A percentile compares a stretch with the other conserved stretches of the same genome.
Conservation (phyloP, 2,797 vertebrate genomes). For the Ara ararauna region DNA sequence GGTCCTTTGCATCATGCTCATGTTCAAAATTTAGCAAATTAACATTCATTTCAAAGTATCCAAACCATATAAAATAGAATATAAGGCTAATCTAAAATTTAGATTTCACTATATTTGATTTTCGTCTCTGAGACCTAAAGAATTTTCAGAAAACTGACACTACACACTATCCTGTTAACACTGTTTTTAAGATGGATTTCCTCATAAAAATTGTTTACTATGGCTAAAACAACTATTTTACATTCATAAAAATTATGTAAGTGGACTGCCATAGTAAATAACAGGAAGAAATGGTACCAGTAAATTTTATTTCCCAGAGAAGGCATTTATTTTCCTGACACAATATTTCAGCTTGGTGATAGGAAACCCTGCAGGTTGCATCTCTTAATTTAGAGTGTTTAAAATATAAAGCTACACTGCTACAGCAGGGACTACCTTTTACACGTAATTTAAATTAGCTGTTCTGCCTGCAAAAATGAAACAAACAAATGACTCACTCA, state of each 20-base stretch:
- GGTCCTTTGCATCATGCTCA: neutral
- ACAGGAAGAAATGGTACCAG: neutral
- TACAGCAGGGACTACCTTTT: neutral
- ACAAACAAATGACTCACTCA: neutral
- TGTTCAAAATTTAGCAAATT: neutral
- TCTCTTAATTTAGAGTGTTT: neutral
- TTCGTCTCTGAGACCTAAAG: neutral
- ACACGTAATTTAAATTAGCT: neutral
- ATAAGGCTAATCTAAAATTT: neutral
- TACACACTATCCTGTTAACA: neutral
- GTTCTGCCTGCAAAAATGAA: neutral
- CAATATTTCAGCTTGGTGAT: neutral
- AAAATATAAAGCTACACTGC: neutral
- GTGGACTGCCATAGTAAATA: neutral
- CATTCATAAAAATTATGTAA: neutral
- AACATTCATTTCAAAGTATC: neutral
- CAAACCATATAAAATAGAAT: neutral
- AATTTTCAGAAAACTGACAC: neutral
- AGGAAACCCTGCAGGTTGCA: neutral
- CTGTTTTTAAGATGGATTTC: constrained; percentile 13
- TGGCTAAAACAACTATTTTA: constrained; percentile 37
- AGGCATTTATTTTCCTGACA: neutral
- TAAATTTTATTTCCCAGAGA: neutral
- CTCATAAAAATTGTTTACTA: neutral
- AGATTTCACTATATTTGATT: neutral